Evolutionary conservation across 2,797 vertebrate species (phyloP).

Genomic region (Thalassophryne amazonica): DNA sequence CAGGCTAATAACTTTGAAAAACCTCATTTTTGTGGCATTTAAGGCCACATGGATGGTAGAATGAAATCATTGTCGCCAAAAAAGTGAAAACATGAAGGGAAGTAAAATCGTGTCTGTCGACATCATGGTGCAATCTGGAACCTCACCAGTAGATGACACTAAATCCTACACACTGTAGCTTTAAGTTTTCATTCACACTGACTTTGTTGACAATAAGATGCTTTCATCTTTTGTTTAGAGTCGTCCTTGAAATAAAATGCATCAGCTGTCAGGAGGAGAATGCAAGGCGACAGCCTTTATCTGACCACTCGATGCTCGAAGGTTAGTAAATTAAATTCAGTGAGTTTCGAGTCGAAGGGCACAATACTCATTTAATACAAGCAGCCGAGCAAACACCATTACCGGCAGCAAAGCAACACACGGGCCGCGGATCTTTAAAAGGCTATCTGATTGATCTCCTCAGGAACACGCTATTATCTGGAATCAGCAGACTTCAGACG

Average conservation of each 20-base stretch:
- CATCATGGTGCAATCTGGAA: too few species aligned
- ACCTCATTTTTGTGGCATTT: too few species aligned
- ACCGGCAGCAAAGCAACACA: constrained; percentile 32
- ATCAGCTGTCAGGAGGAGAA: constrained; percentile 12
- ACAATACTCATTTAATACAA: constrained; percentile 38
- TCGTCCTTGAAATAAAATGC: constrained; percentile 24
- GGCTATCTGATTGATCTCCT: constrained; percentile 63
- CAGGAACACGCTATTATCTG: constrained; percentile 59
- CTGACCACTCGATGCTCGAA: constrained; percentile 19
- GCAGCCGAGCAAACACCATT: constrained; percentile 44
- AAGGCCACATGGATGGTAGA: too few species aligned
- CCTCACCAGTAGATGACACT: too few species aligned
- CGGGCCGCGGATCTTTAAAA: constrained; percentile 43
- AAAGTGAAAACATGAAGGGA: too few species aligned
- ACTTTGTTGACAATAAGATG: constrained; percentile 9
- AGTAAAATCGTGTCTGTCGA: too few species aligned
- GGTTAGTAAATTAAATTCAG: constrained; percentile 30
- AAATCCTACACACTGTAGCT: too few species aligned
- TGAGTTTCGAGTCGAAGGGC: constrained; percentile 27
- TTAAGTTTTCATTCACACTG: too few species aligned
- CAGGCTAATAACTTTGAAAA: too few species aligned
- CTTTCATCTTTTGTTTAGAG: constrained; percentile 6
- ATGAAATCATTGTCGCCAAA: too few species aligned
- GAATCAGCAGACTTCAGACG: constrained; percentile 48
- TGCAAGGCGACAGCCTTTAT: constrained; percentile 26